Evolutionary conservation across 2,113 vertebrate genomes (phyloP).

Genomic region (Chloropsis hardwickii): DNA sequence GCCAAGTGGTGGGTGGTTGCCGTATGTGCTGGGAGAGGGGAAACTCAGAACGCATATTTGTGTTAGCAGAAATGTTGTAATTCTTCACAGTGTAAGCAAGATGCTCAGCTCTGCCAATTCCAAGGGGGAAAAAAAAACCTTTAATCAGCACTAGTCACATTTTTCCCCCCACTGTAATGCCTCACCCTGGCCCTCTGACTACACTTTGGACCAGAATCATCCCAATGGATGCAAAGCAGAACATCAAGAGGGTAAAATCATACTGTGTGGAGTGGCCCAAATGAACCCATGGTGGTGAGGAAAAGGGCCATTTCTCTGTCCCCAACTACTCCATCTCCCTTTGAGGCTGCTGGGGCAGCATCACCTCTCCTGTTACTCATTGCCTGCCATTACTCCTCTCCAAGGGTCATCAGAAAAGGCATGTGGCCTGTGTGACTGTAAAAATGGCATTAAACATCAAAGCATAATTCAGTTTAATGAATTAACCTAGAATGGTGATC

Average conservation of each 20-base stretch:
- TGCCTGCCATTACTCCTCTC: not conserved
- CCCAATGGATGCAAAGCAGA: not conserved
- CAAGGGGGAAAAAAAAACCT: not conserved
- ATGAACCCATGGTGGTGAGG: not conserved
- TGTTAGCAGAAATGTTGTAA: conserved; percentile 24
- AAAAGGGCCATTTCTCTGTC: not conserved
- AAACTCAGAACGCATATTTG: conserved; percentile 27
- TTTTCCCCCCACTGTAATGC: not conserved
- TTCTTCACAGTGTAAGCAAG: conserved; percentile 56
- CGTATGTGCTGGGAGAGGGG: conserved; percentile 33
- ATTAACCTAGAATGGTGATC: not conserved
- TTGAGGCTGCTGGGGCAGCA: not conserved
- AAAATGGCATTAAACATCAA: not conserved
- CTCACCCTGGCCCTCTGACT: not conserved
- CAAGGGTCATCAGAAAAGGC: not conserved
- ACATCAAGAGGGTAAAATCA: not conserved
- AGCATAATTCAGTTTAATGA: not conserved
- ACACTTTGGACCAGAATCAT: not conserved
- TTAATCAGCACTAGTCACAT: not conserved
- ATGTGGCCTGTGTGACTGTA: not conserved
- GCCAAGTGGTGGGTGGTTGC: conserved; percentile 56
- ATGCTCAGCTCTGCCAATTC: conserved; percentile 31
- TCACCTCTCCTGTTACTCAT: not conserved
- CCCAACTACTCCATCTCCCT: not conserved
- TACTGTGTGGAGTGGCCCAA: not conserved